phyloP scores from a whole-genome alignment of 2,113 vertebrate species.

The Chauna torquata region DNA sequence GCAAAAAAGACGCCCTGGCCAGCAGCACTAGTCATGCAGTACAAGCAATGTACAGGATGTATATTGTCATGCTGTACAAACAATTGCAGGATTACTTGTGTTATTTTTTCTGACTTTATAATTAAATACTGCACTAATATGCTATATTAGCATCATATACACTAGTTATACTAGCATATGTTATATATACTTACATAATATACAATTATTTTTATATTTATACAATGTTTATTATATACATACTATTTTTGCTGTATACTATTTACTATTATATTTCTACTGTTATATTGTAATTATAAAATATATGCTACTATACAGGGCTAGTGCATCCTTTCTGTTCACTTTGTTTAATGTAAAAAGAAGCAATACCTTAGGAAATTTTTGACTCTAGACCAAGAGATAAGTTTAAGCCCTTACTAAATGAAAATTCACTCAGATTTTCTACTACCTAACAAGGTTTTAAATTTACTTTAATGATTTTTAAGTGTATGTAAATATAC shows the following conservation, averaged over 20 bases:
- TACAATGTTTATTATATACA: background rate
- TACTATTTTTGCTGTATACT: background rate
- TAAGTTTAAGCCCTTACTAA: background rate
- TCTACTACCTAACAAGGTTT: background rate
- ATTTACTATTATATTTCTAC: background rate
- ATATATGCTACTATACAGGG: background rate
- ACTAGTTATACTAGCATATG: background rate
- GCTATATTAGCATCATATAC: background rate
- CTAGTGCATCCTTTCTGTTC: background rate
- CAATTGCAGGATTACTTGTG: background rate
- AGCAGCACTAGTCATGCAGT: background rate
- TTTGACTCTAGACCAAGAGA: background rate
- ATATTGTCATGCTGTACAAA: background rate
- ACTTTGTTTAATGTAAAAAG: background rate
- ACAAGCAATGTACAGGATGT: background rate
- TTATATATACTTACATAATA: background rate
- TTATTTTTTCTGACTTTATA: background rate
- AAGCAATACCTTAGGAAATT: background rate
- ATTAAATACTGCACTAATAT: background rate
- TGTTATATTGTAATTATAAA: background rate
- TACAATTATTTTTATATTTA: background rate
- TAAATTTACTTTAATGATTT: background rate
- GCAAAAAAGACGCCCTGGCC: background rate
- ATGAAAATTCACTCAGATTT: background rate
- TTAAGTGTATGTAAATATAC: background rate